These are phyloP conservation scores for Centropus bengalensis DNA, from an alignment of 2,113 vertebrate species.

Conservation along the genomic window DNA sequence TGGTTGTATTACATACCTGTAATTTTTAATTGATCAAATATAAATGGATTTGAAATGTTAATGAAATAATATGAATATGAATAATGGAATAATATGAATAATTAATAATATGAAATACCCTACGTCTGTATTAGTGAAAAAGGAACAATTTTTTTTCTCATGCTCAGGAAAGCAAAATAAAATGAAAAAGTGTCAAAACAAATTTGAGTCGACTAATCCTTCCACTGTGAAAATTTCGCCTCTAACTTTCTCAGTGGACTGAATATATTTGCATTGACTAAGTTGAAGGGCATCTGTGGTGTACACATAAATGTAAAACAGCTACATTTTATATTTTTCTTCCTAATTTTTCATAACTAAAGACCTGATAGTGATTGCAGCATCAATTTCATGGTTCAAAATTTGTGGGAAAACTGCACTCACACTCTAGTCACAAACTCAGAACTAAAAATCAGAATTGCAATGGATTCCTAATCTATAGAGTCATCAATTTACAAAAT, in stretches of 20 bases:
- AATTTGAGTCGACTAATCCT: neutral
- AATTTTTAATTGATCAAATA: neutral
- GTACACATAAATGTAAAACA: neutral
- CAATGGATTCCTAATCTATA: neutral
- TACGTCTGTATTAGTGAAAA: neutral
- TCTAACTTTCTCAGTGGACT: neutral
- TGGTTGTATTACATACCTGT: neutral
- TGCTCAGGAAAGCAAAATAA: neutral
- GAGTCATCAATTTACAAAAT: neutral
- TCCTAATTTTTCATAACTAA: neutral
- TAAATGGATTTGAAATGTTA: neutral
- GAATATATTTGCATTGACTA: neutral
- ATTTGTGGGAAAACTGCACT: accelerated
- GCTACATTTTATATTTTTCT: neutral
- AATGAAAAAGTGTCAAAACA: neutral
- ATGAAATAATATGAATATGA: too few relatives aligned
- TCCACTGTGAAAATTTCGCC: neutral
- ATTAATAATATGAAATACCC: neutral
- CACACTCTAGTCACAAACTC: neutral
- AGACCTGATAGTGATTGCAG: neutral
- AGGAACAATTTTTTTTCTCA: neutral
- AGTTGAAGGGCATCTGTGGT: neutral
- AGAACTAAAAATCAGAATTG: neutral
- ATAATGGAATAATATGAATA: too few relatives aligned
- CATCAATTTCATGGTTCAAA: neutral